Percentiles rank a stretch among this genome's conserved stretches.
Conservation (phyloP, 2,797 vertebrate genomes). For the Centroberyx gerrardi region DNA sequence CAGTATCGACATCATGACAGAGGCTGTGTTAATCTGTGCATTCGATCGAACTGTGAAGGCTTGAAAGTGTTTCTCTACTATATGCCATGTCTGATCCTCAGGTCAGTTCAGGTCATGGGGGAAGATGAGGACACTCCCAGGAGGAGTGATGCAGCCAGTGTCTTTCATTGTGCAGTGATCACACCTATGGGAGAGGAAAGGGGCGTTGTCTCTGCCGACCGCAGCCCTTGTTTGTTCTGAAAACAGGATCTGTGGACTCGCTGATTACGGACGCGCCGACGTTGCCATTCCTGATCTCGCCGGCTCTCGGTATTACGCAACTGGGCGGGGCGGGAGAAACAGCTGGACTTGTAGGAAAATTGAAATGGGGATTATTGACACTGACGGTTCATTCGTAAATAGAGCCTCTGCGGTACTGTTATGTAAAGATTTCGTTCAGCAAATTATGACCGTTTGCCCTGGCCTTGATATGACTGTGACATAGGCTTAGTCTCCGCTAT, state of each 20-base stretch:
- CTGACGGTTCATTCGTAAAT: not conserved
- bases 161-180: slow-evolving; percentile 35
- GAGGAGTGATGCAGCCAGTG: slow-evolving; percentile 6
- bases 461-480: not conserved
- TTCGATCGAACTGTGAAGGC: not conserved
- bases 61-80: too few species aligned
- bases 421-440: slow-evolving; percentile 3
- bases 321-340: not conserved
- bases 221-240: slow-evolving; percentile 68
- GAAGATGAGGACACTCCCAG: slow-evolving; percentile 39
- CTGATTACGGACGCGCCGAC: slow-evolving; percentile 6
- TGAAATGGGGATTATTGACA: slow-evolving; percentile 4
- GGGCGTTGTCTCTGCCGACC: slow-evolving; percentile 45
- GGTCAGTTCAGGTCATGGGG: slow-evolving; percentile 27
- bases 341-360: not conserved
- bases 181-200: slow-evolving; percentile 34
- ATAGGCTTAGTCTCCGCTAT: not conserved
- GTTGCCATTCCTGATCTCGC: slow-evolving; percentile 26
- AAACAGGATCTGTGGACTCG: slow-evolving; percentile 65
- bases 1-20: too few species aligned
- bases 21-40: not conserved
- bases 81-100: slow-evolving; percentile 16
- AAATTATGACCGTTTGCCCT: not conserved
- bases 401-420: not conserved
- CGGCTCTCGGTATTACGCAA: slow-evolving; percentile 17